Evolutionary conservation across 1,140 invertebrate genomes (phyloP), one percentile per base, ranked within the genome.

Genomic region (Oryctes rhinoceros): DNA sequence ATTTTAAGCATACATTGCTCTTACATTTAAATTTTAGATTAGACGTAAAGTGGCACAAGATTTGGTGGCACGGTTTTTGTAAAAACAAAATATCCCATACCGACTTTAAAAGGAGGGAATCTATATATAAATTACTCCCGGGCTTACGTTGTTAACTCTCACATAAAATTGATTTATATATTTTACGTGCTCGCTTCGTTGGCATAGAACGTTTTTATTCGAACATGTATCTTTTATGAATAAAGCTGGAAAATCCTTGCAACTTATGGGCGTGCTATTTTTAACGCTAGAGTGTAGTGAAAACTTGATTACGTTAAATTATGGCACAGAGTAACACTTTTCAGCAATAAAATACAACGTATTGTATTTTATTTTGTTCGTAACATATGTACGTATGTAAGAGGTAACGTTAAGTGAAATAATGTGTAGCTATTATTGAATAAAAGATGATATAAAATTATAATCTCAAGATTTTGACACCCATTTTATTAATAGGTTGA

Each of bases 141-240:
- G 35, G 65, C 65, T 71, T 71, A 71, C 65, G 65, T 71, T 71
- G 65, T 71, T 71, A 71, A 30, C 65, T 71, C 65, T 30, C 20
- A 71, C 65, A 71, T 71, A 71, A 71, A 71, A 24, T 71, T 71
- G 65, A 71, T 71, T 71, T 71, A 71, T 71, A 71, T 9, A 71
- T 71, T 71, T 71, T 71, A 71, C 65, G 65, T 71, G 65, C 24
- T 71, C 65, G 65, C 65, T 71, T 37, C 20, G 18, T 71, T 71
- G 65, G 24, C 37, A 37, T 24, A 71, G 24, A 37, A 35, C 65
- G 20, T 71, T 71, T 71, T 35, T 71, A 71, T 35, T 71, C 24
- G 18, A 71, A 71, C 65, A 71, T 71, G 65, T 37, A 71, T 71
- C 65, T 71, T 71, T 71, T 71, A 71, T 13, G 65, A 37, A 71